Evolutionary conservation across 1,140 invertebrate genomes (phyloP), one percentile per base, ranked within the genome.

Genomic region (Panagrolaimus sp.): DNA sequence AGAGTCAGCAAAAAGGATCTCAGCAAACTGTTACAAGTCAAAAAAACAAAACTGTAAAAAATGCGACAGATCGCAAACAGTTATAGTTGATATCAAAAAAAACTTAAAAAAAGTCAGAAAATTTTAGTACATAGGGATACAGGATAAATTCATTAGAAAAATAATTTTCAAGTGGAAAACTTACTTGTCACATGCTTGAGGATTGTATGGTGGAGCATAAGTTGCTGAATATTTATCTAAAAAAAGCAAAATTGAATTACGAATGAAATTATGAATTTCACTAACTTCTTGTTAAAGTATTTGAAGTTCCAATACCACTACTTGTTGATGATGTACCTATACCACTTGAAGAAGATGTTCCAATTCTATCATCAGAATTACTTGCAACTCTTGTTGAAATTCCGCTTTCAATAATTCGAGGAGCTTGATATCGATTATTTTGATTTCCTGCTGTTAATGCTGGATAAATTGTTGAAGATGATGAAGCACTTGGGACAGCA

Each of bases 201-300:
- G 71, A 63, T 74, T 77, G 69, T 77, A 77, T 5, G 73, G 65
- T 5, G 76, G 70, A 8, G 76, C 76, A 44, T 77, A 77, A 14
- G 76, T 78, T 8, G 69, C 67, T 53, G 63, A 71, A 48, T 69
- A 63, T 65, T 78, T 77, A 38, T 63, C 72, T 78, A 63, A 76
- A 76, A 70, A 31, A 27, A 62, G 23, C 8, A 67, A 44, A 68
- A 20, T 9, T 23, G 9, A 5, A 43, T 27, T 13, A 46, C 1
- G n/a, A 27, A 9, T 9, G 53, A 9, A 16, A 20, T 68, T 68
- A 25, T 43, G 4, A 47, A 8, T n/a, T n/a, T n/a, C n/a, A 16
- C 31, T 4, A 38, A 38, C 31, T 38, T 63, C 43, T 43, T 63
- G 68, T 63, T 43, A 57, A 27, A 53, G 44, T 62, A 25, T 23